Conservation (phyloP, 2,113 vertebrate species). For the Collichthys lucidus region DNA sequence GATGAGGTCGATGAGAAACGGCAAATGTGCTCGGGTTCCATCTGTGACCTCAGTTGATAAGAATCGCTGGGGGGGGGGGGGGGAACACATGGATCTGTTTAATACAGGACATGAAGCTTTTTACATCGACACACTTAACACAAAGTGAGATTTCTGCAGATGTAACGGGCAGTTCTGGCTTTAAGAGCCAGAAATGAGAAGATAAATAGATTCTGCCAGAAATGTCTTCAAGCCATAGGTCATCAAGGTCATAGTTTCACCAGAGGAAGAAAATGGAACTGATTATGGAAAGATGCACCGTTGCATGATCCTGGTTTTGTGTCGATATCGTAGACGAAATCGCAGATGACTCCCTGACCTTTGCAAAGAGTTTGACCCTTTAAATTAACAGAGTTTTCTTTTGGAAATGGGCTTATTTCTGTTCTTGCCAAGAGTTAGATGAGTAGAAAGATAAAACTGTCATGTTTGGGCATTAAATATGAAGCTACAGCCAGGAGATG, state of each 20-base stretch:
- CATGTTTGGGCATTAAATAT: not conserved
- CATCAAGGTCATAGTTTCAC: not conserved
- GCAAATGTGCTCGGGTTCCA: slow-evolving; percentile 31
- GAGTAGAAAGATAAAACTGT: not conserved
- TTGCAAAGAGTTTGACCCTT: not conserved
- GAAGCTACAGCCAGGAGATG: not conserved
- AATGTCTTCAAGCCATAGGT: slow-evolving; percentile 13
- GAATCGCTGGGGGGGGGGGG: too few relatives aligned
- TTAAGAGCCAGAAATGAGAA: not conserved
- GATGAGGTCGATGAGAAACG: slow-evolving; percentile 37
- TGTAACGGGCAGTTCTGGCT: slow-evolving; percentile 4
- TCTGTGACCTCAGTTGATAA: slow-evolving; percentile 58
- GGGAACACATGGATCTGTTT: slow-evolving; percentile 35
- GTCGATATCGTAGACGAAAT: not conserved
- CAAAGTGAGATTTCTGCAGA: slow-evolving; percentile 1
- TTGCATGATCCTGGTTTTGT: slow-evolving; percentile 10
- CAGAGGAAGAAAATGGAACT: not conserved
- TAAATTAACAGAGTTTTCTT: not conserved
- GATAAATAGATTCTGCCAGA: not conserved
- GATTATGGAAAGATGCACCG: not conserved
- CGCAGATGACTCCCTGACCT: not conserved
- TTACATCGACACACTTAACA: not conserved
- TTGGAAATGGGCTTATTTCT: not conserved
- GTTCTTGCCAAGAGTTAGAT: not conserved
- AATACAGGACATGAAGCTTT: slow-evolving; percentile 3